Evolutionary conservation across 2,888 invertebrate species (phyloP).

Genomic region (Esperia sulphurella): DNA sequence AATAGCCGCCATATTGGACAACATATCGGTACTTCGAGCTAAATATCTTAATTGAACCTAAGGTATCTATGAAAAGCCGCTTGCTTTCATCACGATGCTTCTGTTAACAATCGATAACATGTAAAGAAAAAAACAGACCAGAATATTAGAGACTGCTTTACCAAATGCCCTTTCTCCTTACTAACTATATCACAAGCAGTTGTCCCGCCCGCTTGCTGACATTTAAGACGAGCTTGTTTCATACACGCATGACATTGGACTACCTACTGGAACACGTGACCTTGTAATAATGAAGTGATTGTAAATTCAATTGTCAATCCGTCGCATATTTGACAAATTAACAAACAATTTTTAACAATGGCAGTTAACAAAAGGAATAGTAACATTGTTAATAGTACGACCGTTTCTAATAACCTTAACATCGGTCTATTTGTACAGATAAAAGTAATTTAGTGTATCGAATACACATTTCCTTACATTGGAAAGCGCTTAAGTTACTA

Average conservation of each 20-base stretch:
- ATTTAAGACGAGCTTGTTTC: constrained; percentile 54
- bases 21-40: too few species aligned
- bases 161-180: constrained; percentile 34
- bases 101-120: neutral
- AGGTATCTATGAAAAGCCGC: too few species aligned
- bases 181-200: constrained; percentile 11
- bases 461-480: too few species aligned
- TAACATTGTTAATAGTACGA: neutral
- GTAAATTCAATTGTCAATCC: constrained; percentile 41
- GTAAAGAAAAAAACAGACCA: neutral
- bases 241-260: constrained; percentile 50
- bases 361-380: constrained; percentile 3
- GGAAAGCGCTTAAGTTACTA: too few species aligned
- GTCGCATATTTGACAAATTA: constrained; percentile 35
- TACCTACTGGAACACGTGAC: constrained; percentile 44
- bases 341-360: constrained; percentile 19
- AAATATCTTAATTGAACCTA: too few species aligned
- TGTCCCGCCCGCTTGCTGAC: constrained; percentile 49
- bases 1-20: too few species aligned
- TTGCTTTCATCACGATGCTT: too few species aligned
- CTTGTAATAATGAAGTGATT: constrained; percentile 46
- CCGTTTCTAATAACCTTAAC: neutral
- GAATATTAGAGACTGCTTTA: constrained; percentile 25
- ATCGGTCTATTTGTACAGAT: too few species aligned
- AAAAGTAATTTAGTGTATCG: too few species aligned